A percentile compares a stretch with the other conserved stretches of the same genome.
These are phyloP conservation scores for Pseudomyrmex pallidus DNA, from an alignment of 1,140 invertebrate genomes.

Conservation along the genomic window DNA sequence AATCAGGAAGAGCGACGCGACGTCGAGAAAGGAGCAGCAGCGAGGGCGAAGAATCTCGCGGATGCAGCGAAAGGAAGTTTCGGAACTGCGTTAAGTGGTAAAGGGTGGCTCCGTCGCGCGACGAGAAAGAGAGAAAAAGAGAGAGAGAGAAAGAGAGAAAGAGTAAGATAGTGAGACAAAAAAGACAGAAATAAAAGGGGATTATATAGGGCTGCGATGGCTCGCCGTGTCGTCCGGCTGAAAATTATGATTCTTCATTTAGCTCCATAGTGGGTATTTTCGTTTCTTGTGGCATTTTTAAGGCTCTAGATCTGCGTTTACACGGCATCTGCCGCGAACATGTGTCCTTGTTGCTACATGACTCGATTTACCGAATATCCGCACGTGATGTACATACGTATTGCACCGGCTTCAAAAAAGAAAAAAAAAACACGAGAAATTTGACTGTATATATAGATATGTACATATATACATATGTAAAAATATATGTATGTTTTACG, in stretches of 20 bases:
- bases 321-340: constrained; percentile 17
- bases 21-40: constrained; percentile 9
- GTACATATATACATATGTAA: not conserved
- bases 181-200: constrained; percentile 21
- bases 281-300: constrained; percentile 68
- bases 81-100: constrained; percentile 45
- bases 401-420: not conserved
- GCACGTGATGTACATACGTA: not conserved
- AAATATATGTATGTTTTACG: no score
- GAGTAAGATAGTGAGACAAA: no score
- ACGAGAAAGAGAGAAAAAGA: not conserved
- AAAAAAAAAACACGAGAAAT: no score
- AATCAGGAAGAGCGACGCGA: constrained; percentile 52
- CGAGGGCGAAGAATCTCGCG: constrained; percentile 41
- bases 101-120: constrained; percentile 35
- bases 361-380: not conserved
- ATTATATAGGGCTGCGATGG: constrained; percentile 72
- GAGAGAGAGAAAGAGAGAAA: no score
- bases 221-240: constrained; percentile 75
- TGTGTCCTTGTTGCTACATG: constrained; percentile 4
- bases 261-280: constrained; percentile 61
- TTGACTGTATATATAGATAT: no score
- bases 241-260: constrained; percentile 83
- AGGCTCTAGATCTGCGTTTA: constrained; percentile 62
- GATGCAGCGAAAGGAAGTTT: constrained; percentile 59